phyloP scores from a whole-genome alignment of 1,140 invertebrate species.

The Drosophila kohkoa region DNA sequence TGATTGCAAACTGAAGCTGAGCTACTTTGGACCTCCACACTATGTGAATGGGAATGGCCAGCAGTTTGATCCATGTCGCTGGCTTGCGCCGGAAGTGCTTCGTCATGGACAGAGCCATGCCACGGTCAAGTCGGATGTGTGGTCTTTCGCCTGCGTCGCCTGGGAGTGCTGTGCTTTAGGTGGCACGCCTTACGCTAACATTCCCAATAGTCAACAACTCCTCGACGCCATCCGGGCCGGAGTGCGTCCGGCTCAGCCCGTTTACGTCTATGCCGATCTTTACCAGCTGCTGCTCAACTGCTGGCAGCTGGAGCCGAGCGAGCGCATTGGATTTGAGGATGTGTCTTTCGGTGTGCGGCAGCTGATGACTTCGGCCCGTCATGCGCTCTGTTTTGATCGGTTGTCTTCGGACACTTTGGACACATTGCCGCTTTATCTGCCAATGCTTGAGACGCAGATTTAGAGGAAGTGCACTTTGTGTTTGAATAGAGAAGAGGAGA shows the following conservation, averaged over 20 bases:
- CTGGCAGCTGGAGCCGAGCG: constrained; percentile 93
- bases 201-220: constrained; percentile 88
- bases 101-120: constrained; percentile 87
- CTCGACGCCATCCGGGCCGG: constrained; percentile 89
- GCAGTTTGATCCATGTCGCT: constrained; percentile 89
- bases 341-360: constrained; percentile 85
- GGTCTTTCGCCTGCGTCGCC: constrained; percentile 92
- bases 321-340: constrained; percentile 90
- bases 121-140: constrained; percentile 90
- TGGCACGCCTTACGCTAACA: constrained; percentile 91
- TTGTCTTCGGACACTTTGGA: constrained; percentile 45
- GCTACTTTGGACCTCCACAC: constrained; percentile 66
- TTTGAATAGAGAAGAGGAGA: no score
- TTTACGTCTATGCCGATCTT: constrained; percentile 90
- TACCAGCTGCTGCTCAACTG: constrained; percentile 94
- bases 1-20: constrained; percentile 77
- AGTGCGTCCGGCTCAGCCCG: constrained; percentile 89
- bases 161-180: constrained; percentile 95
- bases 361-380: constrained; percentile 79
- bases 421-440: constrained; percentile 78
- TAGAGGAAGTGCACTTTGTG: background rate
- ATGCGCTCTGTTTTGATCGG: constrained; percentile 79
- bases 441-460: constrained; percentile 69
- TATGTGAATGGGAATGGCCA: constrained; percentile 80
- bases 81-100: constrained; percentile 92